Conservation (phyloP, 1,140 invertebrate species). For the Scaptomyza hsui region DNA sequence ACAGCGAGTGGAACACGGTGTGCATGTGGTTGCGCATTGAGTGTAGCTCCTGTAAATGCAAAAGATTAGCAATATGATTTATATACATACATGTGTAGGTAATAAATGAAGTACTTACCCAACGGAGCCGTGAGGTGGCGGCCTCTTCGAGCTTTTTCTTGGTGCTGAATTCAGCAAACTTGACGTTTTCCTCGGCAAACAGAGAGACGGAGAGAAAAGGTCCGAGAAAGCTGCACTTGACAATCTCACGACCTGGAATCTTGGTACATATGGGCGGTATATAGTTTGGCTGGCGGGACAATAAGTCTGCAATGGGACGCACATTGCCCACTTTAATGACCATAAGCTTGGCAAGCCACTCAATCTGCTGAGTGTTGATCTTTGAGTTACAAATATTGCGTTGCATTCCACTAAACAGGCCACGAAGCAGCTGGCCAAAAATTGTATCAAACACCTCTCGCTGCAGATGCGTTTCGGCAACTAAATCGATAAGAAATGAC, state of each 20-base stretch:
- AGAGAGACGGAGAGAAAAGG: slow-evolving; percentile 95
- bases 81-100: too few relatives aligned
- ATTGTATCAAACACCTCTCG: slow-evolving; percentile 88
- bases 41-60: slow-evolving; percentile 86
- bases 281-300: slow-evolving; percentile 91
- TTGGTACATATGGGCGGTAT: slow-evolving; percentile 89
- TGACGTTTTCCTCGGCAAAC: slow-evolving; percentile 96
- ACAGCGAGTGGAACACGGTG: slow-evolving; percentile 92
- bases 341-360: slow-evolving; percentile 88
- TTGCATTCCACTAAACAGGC: slow-evolving; percentile 88
- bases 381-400: slow-evolving; percentile 89
- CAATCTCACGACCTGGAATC: slow-evolving; percentile 92
- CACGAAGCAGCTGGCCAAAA: slow-evolving; percentile 89
- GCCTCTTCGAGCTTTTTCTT: slow-evolving; percentile 85
- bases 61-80: slow-evolving; percentile 17
- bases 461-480: slow-evolving; percentile 87
- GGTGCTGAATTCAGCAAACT: slow-evolving; percentile 87
- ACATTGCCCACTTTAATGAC: slow-evolving; percentile 87
- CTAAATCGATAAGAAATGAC: slow-evolving; percentile 86
- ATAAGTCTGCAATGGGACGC: slow-evolving; percentile 91
- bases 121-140: slow-evolving; percentile 59
- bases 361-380: slow-evolving; percentile 88
- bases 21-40: slow-evolving; percentile 89
- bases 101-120: too few relatives aligned
- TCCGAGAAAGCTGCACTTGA: slow-evolving; percentile 92